These are phyloP conservation scores for Arenicola marina DNA, from an alignment of 2,888 invertebrate genomes.

Conservation along the genomic window DNA sequence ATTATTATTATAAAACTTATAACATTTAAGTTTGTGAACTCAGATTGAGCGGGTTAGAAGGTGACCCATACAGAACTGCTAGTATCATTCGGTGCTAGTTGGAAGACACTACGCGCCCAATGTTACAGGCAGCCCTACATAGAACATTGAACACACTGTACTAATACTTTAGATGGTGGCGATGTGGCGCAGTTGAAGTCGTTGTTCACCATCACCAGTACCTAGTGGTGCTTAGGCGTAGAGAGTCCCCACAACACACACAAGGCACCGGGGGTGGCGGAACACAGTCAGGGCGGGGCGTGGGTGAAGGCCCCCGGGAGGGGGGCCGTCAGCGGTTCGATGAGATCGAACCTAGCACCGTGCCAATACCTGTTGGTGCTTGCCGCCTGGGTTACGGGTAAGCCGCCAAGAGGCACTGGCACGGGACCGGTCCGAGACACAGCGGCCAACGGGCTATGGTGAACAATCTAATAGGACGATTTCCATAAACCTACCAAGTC, in stretches of 20 bases:
- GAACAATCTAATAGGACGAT: no score
- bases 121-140: no score
- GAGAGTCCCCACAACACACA: conserved; percentile 15
- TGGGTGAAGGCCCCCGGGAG: no score
- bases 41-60: background rate
- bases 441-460: no score
- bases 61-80: background rate
- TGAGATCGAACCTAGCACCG: background rate
- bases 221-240: conserved; percentile 21
- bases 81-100: conserved; percentile 7
- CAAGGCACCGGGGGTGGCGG: background rate
- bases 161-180: no score
- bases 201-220: conserved; percentile 17
- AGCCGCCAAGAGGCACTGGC: background rate
- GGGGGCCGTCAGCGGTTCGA: no score
- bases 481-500: no score
- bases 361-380: conserved; percentile 4
- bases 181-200: no score
- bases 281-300: no score
- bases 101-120: background rate
- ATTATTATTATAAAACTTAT: no score
- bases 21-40: background rate
- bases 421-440: no score
- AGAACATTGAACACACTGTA: no score
- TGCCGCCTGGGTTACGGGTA: background rate